phyloP scores from a whole-genome alignment of 2,797 vertebrate genomes.

The Petrocephalus schoutedeni region DNA sequence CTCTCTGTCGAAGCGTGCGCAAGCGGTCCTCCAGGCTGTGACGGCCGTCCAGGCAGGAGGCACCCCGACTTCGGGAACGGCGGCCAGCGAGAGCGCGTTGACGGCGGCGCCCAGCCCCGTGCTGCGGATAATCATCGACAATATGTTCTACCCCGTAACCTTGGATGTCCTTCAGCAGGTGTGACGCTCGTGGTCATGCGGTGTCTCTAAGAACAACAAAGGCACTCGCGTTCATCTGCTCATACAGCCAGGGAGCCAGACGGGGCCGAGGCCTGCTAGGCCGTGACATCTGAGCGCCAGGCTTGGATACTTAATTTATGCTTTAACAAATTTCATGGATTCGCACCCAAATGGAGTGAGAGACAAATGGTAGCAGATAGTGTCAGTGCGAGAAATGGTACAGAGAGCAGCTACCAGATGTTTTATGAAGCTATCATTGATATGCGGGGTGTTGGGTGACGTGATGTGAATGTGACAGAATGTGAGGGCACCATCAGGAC shows the following conservation, averaged over 20 bases:
- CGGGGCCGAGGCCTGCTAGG: not conserved
- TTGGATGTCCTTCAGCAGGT: conserved; percentile 98
- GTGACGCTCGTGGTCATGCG: conserved; percentile 8
- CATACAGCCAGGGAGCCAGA: not conserved
- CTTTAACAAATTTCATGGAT: not conserved
- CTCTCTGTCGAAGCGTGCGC: conserved; percentile 71
- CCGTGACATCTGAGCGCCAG: too few species aligned
- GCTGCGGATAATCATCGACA: conserved; percentile 96
- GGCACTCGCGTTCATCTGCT: not conserved
- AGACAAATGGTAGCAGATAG: not conserved
- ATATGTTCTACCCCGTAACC: conserved; percentile 98
- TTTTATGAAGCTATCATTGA: not conserved
- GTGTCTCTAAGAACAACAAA: not conserved
- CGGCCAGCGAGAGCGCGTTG: conserved; percentile 77
- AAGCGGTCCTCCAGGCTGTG: conserved; percentile 93
- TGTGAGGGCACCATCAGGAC: not conserved
- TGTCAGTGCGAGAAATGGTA: not conserved
- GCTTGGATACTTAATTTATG: not conserved
- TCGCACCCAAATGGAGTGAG: not conserved
- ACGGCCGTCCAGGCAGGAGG: conserved; percentile 91
- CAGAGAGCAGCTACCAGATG: not conserved
- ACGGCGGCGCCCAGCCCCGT: conserved; percentile 91
- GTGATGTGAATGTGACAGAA: not conserved
- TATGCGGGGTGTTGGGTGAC: not conserved
- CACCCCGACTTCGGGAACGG: conserved; percentile 80